Evolutionary conservation across 1,140 invertebrate species (phyloP).

Genomic region (Zaprionus gabonicus): DNA sequence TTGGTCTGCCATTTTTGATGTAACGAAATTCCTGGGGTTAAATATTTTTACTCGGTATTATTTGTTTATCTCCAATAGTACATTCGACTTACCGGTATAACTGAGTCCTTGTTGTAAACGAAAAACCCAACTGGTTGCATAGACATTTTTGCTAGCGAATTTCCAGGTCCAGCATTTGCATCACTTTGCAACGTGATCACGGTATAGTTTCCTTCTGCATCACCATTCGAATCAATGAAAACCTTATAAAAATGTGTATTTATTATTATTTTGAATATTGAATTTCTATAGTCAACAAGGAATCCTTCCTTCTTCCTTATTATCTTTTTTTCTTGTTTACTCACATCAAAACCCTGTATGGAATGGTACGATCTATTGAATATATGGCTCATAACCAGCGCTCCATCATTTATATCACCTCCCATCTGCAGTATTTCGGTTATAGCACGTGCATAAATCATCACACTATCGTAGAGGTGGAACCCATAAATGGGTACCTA

Average conservation of each 20-base stretch:
- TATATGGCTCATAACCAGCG: constrained; percentile 88
- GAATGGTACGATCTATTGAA: constrained; percentile 90
- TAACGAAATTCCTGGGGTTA: constrained; percentile 87
- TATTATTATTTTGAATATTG: background rate
- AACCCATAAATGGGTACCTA: constrained; percentile 94
- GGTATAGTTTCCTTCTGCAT: constrained; percentile 96
- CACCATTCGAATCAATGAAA: constrained; percentile 93
- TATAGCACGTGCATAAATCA: constrained; percentile 92
- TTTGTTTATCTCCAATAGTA: background rate
- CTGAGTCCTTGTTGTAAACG: constrained; percentile 86
- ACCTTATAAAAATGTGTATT: constrained; percentile 85
- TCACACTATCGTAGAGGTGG: constrained; percentile 94
- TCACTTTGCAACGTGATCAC: constrained; percentile 90
- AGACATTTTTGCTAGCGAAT: constrained; percentile 83
- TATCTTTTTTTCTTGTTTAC: constrained; percentile 53
- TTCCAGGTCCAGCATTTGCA: constrained; percentile 25
- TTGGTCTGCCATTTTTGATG: constrained; percentile 86
- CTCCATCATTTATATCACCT: constrained; percentile 90
- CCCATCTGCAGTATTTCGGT: constrained; percentile 88
- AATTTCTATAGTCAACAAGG: background rate
- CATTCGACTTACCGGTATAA: constrained; percentile 71
- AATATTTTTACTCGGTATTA: background rate
- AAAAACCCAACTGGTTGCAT: constrained; percentile 91
- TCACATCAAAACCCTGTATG: constrained; percentile 91
- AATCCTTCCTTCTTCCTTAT: too few relatives aligned